Base-by-base conservation (phyloP, 2,797 vertebrate species). In the Dermochelys coriacea region DNA sequence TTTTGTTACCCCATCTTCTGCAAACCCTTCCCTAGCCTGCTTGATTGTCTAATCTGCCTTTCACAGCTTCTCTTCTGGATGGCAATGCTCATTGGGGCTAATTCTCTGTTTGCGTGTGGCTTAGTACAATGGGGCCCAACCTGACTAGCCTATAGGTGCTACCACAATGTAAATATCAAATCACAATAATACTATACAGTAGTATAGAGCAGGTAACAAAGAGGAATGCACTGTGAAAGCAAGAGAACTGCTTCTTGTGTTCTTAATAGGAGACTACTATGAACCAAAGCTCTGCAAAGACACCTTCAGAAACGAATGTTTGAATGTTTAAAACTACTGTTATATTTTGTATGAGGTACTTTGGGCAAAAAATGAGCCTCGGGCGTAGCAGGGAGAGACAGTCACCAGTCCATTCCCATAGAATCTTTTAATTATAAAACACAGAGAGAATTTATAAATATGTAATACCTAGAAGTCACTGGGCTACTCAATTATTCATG, bases 401-500 rank as follows among this genome's bases (percentile, higher is more conserved):
- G 0, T 45, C 89, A 85, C 68, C 81, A 71, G 74, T 86, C 89
- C 61, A 79, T 88, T 19, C 89, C 51, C 87, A 5, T 51, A 93
- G 64, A 93, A 80, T 80, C 61, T 82, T 93, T 81, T 91, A 81
- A 41, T 88, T 81, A 86, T 51, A 6, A 80, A 86, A 64, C 6
- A 89, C 50, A 68, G 19, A 91, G 37, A 86, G 78, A 93, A 41
- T 18, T 41, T 82, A 95, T 93, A 91, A 96, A 93, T 97, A 49
- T 94, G 89, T 93, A 97, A 97, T 92, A 96, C 50, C 50, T 88
- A 52, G 94, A 94, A 97, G 93, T 96, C 84, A 96, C 78, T 79
- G 29, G 15, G 80, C 91, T 55, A 90, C 87, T 95, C 31, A 80
- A 92, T 96, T 93, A 91, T 95, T 96, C 88, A 93, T 93, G 91